phyloP scores from a whole-genome alignment of 2,113 vertebrate species.

The Lynx canadensis region DNA sequence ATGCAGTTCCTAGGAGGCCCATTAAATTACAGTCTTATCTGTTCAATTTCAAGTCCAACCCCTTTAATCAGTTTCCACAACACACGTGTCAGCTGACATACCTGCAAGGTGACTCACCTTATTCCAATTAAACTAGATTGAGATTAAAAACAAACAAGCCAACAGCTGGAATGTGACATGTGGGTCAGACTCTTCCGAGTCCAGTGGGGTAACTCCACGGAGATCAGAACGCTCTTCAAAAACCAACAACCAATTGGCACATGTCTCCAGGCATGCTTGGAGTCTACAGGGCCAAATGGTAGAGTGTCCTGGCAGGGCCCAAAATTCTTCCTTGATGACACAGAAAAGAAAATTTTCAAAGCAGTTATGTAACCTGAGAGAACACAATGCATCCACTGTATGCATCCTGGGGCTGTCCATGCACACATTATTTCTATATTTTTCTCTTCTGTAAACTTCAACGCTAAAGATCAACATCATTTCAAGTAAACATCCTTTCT shows the following conservation, averaged over 20 bases:
- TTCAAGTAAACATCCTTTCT: not conserved
- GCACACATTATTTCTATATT: conserved; percentile 41
- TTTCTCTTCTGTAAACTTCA: conserved; percentile 46
- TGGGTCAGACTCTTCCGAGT: conserved; percentile 43
- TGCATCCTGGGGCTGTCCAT: not conserved
- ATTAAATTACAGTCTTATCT: not conserved
- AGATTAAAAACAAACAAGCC: conserved; percentile 51
- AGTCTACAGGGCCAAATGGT: conserved; percentile 11
- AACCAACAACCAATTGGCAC: not conserved
- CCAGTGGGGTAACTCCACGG: not conserved
- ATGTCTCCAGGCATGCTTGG: not conserved
- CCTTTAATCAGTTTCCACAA: conserved; percentile 58
- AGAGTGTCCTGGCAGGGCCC: not conserved
- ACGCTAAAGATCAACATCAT: conserved; percentile 19
- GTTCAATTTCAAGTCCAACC: not conserved
- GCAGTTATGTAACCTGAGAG: not conserved
- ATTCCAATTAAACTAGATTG: conserved; percentile 19
- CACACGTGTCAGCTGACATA: conserved; percentile 32
- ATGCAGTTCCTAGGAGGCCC: not conserved
- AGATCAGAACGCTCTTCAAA: conserved; percentile 58
- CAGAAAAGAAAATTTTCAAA: conserved; percentile 63
- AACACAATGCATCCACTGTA: conserved; percentile 19
- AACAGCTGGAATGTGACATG: conserved; percentile 50
- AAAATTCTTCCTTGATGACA: conserved; percentile 61
- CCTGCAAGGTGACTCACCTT: conserved; percentile 36